Evolutionary conservation across 2,113 vertebrate species (phyloP), one percentile per base, ranked within the genome.

Genomic region (Mesembrinibis cayennensis): DNA sequence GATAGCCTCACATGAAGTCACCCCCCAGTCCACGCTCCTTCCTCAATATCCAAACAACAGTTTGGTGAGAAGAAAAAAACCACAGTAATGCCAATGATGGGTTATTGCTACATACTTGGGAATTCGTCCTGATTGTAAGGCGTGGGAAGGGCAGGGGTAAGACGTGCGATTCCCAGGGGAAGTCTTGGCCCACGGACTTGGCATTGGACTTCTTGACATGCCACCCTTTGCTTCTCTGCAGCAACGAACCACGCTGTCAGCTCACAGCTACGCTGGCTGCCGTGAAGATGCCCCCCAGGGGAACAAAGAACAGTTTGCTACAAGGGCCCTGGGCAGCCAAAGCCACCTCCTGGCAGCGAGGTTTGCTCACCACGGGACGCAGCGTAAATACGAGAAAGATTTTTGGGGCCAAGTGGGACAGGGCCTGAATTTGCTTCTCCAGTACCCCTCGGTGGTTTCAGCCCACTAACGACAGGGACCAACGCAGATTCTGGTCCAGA

Each of bases 101-200:
- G 79, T 96, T 96, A 97, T 92, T 95, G 97, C 95, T 94, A 92
- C 89, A 65, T 59, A 85, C 40, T 89, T 63, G 42, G 77, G 87
- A 93, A 82, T 70, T 42, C 9, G 15, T 78, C 13, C 5, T 69
- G 70, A 27, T 3, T 14, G 27, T 87, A 91, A 88, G 82, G 82
- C 93, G 73, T 70, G 66, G 87, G 78, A 79, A 96, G 30, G 74
- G 58, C 26, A n/a, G 30, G 63, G 36, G 22, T 63, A 34, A 76
- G 82, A 85, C 0, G 2, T 13, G 44, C 5, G 13, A 82, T 66
- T 93, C 49, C 87, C 58, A 53, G 36, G 56, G 72, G 62, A 91
- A 80, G 53, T 61, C 62, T 52, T 44, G 59, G 77, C 83, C 74
- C 44, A 45, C 3, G 9, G 32, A 42, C 42, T 91, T 32, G 18